Evolutionary conservation across 2,797 vertebrate genomes (phyloP).

Genomic region (Phoeniculus purpureus): DNA sequence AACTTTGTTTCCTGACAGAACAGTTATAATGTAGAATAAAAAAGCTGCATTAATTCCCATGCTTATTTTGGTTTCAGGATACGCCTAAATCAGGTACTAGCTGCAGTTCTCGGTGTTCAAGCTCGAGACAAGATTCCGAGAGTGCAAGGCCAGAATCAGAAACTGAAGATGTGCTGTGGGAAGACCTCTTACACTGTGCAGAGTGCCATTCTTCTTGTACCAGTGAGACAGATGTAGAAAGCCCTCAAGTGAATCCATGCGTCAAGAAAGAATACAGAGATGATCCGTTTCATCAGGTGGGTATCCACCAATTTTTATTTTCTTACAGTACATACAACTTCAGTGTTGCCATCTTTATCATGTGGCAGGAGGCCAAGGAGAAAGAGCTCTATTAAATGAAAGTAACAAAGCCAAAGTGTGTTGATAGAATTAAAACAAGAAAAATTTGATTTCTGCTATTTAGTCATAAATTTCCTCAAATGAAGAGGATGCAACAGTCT

Average conservation of each 20-base stretch:
- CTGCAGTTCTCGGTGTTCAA: constrained; percentile 95
- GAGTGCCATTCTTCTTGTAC: constrained; percentile 94
- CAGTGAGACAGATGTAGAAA: constrained; percentile 94
- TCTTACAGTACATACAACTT: not conserved
- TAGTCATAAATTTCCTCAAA: not conserved
- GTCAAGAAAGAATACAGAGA: constrained; percentile 96
- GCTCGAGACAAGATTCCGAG: constrained; percentile 94
- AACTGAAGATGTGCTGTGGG: constrained; percentile 96
- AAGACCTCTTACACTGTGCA: constrained; percentile 95
- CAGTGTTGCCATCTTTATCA: not conserved
- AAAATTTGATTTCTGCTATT: not conserved
- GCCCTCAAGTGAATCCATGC: constrained; percentile 83
- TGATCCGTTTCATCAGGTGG: constrained; percentile 97
- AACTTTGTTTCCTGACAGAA: no score
- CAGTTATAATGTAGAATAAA: not conserved
- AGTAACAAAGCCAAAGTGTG: not conserved
- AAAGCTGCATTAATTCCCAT: constrained; percentile 48
- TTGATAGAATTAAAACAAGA: not conserved
- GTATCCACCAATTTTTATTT: not conserved
- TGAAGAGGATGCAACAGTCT: not conserved
- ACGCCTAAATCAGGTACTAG: constrained; percentile 91
- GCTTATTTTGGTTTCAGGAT: constrained; percentile 83
- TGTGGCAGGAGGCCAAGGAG: not conserved
- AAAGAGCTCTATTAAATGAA: not conserved
- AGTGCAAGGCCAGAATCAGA: constrained; percentile 94